Base-by-base conservation (phyloP, 2,113 vertebrate species). In the Myiagra hebetior region DNA sequence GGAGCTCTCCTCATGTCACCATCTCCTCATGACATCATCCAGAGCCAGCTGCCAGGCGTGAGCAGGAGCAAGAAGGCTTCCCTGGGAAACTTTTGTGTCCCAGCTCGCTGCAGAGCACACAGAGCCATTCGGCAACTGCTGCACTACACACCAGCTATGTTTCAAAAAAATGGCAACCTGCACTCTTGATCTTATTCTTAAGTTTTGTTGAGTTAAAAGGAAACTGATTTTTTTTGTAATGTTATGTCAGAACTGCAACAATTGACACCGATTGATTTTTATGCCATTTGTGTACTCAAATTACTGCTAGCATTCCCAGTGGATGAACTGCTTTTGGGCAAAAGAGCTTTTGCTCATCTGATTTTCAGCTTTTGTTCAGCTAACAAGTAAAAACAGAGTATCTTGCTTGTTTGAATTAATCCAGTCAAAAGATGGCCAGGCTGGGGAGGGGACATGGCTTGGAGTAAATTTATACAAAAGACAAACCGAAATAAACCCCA, bases 91-190 rank as follows among this genome's bases (percentile, higher is more conserved):
- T 7, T 4, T 0, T 11, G 74, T 17, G 31, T 6, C 42, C 37
- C 81, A 52, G 49, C 49, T 33, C 33, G 0, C 10, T 2, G 11
- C 1, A 21, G 42, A 76, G 18, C 62, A 20, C 5, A 11, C 1
- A 46, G 49, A 24, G 24, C 27, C 8, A 9, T 4, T 22, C 30
- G 2, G 55, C 47, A 67, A 65, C 20, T 11, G 46, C 65, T 22
- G 2, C 1, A 2, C 74, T 4, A 24, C 44, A 5, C 1, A 2
- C 14, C 2, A 10, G 4, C 18, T 26, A 6, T 20, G 9, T 1
- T 9, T 10, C 15, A 4, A n/a, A 41, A 50, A 79, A 37, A 76
- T 0, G 2, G 30, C 57, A 93, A 44, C 27, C 35, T 65, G n/a
- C 23, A 20, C 19, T 47, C 44, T 10, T 1, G 53, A 31, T 23